Evolutionary conservation across 2,113 vertebrate species (phyloP).

Genomic region (Spea multiplicata): DNA sequence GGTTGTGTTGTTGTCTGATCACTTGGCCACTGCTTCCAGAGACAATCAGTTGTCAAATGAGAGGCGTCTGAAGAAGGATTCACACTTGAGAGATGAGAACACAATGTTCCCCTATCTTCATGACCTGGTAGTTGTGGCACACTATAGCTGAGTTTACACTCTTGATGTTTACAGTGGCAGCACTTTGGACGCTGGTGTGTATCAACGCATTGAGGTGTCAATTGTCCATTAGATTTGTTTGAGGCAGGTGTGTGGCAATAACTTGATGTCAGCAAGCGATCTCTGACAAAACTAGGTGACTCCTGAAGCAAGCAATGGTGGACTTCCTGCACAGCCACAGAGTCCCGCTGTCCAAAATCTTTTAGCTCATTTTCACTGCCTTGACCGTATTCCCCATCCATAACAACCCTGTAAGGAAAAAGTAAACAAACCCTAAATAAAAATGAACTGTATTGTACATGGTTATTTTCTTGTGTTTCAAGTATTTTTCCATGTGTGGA

Average conservation of each 20-base stretch:
- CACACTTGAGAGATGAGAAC: constrained; percentile 63
- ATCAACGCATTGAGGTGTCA: constrained; percentile 58
- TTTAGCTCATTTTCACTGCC: constrained; percentile 58
- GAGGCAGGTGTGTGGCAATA: constrained; percentile 51
- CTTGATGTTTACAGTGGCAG: constrained; percentile 59
- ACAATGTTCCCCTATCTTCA: constrained; percentile 58
- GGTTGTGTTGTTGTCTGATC: constrained; percentile 69
- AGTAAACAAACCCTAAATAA: background rate
- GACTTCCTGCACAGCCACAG: constrained; percentile 56
- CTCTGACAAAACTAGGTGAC: constrained; percentile 51
- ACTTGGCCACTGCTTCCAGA: constrained; percentile 77
- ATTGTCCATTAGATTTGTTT: constrained; percentile 62
- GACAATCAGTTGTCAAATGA: constrained; percentile 58
- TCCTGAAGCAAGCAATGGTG: constrained; percentile 67
- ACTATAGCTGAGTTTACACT: constrained; percentile 56
- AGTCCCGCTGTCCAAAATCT: constrained; percentile 56
- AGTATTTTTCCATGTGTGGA: too few relatives aligned
- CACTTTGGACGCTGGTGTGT: constrained; percentile 53
- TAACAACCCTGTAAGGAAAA: constrained; percentile 52
- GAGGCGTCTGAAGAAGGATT: constrained; percentile 64
- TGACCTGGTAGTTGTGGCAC: constrained; percentile 60
- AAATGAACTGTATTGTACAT: background rate
- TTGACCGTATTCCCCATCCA: constrained; percentile 57
- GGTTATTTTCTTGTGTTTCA: background rate
- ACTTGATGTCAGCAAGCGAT: constrained; percentile 56